Evolutionary conservation across 2,888 invertebrate species (phyloP).

Genomic region (Drosophila recens): DNA sequence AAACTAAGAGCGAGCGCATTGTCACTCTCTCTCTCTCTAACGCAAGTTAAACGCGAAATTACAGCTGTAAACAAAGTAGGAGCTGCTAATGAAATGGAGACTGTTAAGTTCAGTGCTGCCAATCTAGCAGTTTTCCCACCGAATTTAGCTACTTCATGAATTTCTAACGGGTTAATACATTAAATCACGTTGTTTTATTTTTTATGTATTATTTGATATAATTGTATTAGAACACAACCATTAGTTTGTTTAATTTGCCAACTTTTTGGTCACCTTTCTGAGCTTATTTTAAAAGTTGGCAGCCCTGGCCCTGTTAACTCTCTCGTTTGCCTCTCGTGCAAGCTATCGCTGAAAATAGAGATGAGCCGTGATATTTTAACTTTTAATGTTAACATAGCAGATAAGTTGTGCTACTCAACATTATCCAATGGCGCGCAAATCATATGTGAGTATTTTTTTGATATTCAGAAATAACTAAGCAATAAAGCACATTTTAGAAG

Average conservation of each 20-base stretch:
- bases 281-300: constrained; percentile 1
- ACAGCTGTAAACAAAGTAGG: constrained; percentile 40
- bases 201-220: background rate
- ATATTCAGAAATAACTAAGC: too few relatives aligned
- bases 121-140: constrained; percentile 15
- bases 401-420: too few relatives aligned
- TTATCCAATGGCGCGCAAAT: too few relatives aligned
- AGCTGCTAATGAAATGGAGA: constrained; percentile 21
- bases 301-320: constrained; percentile 1
- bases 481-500: too few relatives aligned
- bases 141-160: background rate
- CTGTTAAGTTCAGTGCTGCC: constrained; percentile 27
- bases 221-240: background rate
- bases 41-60: constrained; percentile 43
- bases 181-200: background rate
- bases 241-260: background rate
- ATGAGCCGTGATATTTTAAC: background rate
- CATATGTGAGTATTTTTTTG: too few relatives aligned
- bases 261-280: background rate
- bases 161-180: background rate
- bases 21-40: too few relatives aligned
- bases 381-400: too few relatives aligned
- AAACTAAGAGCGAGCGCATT: too few relatives aligned
- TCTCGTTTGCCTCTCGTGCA: too few relatives aligned
- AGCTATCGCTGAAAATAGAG: constrained; percentile 39